Conservation (phyloP, 2,797 vertebrate species). For the Poecilia gillii region DNA sequence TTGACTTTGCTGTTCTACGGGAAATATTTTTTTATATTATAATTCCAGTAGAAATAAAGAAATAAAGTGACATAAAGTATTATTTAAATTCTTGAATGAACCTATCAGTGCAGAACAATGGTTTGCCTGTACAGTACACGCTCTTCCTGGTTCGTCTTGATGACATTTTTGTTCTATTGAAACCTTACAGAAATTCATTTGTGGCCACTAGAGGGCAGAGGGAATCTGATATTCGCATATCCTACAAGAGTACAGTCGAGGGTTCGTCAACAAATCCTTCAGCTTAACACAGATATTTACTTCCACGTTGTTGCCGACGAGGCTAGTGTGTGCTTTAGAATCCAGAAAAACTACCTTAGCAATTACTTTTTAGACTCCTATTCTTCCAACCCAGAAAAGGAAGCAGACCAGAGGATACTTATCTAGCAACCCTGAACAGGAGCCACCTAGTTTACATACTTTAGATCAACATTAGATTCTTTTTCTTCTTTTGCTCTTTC, state of each 20-base stretch:
- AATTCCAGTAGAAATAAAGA: background rate
- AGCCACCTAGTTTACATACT: too few species aligned
- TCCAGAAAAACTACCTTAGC: too few species aligned
- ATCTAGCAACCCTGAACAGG: too few species aligned
- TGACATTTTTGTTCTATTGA: background rate
- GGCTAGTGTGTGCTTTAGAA: background rate
- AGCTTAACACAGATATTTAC: background rate
- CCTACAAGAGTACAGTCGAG: background rate
- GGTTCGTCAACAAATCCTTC: background rate
- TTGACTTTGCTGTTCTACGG: background rate
- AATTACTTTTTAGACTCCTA: too few species aligned
- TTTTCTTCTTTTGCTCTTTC: too few species aligned
- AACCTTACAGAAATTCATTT: background rate
- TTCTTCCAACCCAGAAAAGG: too few species aligned
- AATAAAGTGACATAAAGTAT: background rate
- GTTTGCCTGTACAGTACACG: background rate
- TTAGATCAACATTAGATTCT: too few species aligned
- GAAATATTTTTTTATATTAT: background rate
- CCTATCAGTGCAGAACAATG: background rate
- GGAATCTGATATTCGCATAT: background rate
- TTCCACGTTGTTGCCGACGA: background rate
- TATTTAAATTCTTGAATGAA: background rate
- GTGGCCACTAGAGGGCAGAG: constrained; percentile 41
- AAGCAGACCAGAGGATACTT: too few species aligned
- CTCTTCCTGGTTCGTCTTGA: background rate